Evolutionary conservation across 2,113 vertebrate genomes (phyloP).

Genomic region (Scophthalmus maximus): DNA sequence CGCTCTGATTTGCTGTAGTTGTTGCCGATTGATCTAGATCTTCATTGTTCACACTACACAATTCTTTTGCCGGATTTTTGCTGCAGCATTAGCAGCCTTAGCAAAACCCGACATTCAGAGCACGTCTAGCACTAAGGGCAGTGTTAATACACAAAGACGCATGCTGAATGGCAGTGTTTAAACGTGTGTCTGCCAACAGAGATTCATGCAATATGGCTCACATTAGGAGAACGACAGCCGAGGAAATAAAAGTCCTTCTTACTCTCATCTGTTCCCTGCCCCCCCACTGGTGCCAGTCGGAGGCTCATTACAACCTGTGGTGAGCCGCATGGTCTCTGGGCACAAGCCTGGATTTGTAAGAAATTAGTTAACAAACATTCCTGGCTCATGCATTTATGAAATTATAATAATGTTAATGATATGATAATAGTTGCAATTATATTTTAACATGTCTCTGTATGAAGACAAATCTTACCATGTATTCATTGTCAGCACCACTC

Average conservation of each 20-base stretch:
- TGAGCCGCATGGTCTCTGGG: neutral
- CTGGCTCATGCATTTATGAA: no score
- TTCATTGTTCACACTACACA: no score
- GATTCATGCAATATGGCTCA: neutral
- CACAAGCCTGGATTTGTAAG: neutral
- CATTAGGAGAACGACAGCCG: neutral
- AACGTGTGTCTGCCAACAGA: neutral
- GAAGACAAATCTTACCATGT: conserved; percentile 10
- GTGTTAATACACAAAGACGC: neutral
- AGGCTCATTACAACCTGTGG: conserved; percentile 27
- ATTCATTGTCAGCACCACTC: neutral
- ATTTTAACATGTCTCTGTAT: neutral
- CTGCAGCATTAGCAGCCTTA: no score
- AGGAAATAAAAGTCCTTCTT: conserved; percentile 5
- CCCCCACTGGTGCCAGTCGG: conserved; percentile 9
- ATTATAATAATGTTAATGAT: no score
- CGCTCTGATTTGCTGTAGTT: no score
- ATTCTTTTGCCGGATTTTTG: no score
- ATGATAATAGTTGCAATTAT: conserved; percentile 7
- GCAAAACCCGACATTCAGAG: no score
- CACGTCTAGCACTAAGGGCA: no score
- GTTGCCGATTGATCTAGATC: no score
- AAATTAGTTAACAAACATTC: no score
- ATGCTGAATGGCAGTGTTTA: neutral
- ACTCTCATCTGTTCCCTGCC: conserved; percentile 5